These are phyloP conservation scores for Hermaeophaga mercurialis DNA, from an alignment of 2,888 invertebrate genomes.

Conservation along the genomic window DNA sequence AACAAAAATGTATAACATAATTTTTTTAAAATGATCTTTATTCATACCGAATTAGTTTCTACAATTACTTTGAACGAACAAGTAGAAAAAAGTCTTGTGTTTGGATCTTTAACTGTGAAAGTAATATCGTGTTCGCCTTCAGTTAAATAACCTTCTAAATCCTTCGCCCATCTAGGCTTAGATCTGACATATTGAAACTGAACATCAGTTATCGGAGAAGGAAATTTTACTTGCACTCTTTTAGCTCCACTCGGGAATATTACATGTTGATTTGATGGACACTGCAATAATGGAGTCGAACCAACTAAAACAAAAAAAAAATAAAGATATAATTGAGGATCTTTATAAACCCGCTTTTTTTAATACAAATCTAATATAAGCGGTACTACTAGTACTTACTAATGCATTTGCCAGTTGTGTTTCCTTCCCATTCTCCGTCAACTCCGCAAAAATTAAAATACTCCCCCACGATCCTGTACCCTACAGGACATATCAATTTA, in stretches of 20 bases:
- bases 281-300: slow-evolving; percentile 49
- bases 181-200: slow-evolving; percentile 62
- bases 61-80: slow-evolving; percentile 40
- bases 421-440: slow-evolving; percentile 58
- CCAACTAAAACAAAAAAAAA: slow-evolving; percentile 24
- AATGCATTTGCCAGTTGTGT: slow-evolving; percentile 57
- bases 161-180: slow-evolving; percentile 60
- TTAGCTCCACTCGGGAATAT: neutral
- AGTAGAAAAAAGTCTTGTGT: slow-evolving; percentile 52
- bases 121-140: slow-evolving; percentile 59
- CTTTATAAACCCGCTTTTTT: neutral
- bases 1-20: no score
- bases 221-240: slow-evolving; percentile 46
- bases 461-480: slow-evolving; percentile 57
- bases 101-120: slow-evolving; percentile 60
- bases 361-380: slow-evolving; percentile 4
- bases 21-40: neutral
- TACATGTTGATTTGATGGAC: slow-evolving; percentile 59
- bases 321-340: neutral
- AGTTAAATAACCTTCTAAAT: slow-evolving; percentile 58
- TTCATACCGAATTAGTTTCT: slow-evolving; percentile 5
- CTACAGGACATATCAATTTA: slow-evolving; percentile 58
- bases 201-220: slow-evolving; percentile 56
- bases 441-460: slow-evolving; percentile 57
- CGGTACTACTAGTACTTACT: slow-evolving; percentile 56